Evolutionary conservation across 2,113 vertebrate species (phyloP).

Genomic region (Forbesichthys agassizii): DNA sequence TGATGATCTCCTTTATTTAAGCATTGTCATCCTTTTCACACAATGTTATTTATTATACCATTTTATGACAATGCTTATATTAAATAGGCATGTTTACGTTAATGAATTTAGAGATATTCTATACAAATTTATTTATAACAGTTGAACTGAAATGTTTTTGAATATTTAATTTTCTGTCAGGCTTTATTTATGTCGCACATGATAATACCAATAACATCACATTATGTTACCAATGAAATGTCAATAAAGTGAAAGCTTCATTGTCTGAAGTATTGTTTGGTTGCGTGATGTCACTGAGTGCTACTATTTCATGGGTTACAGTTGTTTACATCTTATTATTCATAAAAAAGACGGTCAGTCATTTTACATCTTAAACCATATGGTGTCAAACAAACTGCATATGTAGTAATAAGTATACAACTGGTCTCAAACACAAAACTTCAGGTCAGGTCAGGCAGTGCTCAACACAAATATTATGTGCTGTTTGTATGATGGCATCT

Average conservation of each 20-base stretch:
- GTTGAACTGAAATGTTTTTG: conserved; percentile 19
- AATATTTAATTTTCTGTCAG: conserved; percentile 27
- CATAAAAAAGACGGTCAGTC: no score
- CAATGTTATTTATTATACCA: conserved; percentile 31
- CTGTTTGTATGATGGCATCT: no score
- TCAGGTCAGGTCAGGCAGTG: no score
- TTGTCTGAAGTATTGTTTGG: not conserved
- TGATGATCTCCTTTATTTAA: conserved; percentile 41
- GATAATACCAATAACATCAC: conserved; percentile 62
- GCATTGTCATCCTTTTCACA: conserved; percentile 54
- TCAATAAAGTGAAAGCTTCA: conserved; percentile 72
- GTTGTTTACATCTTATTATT: no score
- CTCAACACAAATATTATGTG: no score
- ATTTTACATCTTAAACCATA: no score
- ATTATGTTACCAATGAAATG: conserved; percentile 73
- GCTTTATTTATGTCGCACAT: conserved; percentile 67
- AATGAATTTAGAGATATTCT: conserved; percentile 38
- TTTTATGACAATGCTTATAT: conserved; percentile 48
- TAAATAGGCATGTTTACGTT: conserved; percentile 49
- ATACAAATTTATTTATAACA: conserved; percentile 51
- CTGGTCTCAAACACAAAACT: no score
- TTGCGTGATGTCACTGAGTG: no score
- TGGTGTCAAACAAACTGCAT: no score
- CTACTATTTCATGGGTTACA: no score
- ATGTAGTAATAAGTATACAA: no score